These are phyloP conservation scores for Trachelus troglodyta DNA, from an alignment of 2,888 invertebrate genomes.

Conservation along the genomic window DNA sequence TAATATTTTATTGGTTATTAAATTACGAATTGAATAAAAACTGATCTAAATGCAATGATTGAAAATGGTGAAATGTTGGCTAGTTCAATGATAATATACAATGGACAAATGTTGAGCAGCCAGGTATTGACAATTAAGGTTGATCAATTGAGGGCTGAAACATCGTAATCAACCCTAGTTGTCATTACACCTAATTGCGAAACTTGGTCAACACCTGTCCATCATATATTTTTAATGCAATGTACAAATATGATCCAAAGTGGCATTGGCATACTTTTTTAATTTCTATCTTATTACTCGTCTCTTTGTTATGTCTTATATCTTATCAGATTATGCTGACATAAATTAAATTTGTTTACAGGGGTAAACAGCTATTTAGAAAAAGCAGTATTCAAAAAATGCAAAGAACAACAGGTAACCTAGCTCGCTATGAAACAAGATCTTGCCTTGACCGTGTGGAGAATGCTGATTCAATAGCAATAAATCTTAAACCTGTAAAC, in stretches of 20 bases:
- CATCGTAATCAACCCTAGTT: too few species aligned
- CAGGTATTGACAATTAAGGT: too few species aligned
- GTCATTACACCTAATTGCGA: too few species aligned
- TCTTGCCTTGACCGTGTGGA: constrained; percentile 57
- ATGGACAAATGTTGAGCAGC: too few species aligned
- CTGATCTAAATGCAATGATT: background rate
- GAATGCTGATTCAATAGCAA: background rate
- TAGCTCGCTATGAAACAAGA: constrained; percentile 58
- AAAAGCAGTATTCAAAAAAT: constrained; percentile 55
- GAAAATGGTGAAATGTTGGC: too few species aligned
- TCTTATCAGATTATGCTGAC: background rate
- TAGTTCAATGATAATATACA: too few species aligned
- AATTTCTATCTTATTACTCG: background rate
- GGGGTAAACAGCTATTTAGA: constrained; percentile 53
- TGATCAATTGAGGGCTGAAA: too few species aligned
- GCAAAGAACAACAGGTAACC: constrained; percentile 49
- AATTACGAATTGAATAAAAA: constrained; percentile 1
- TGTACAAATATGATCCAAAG: background rate
- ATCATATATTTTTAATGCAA: background rate
- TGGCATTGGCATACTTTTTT: background rate
- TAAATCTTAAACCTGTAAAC: background rate
- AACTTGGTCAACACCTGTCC: too few species aligned
- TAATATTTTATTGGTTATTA: constrained; percentile 4
- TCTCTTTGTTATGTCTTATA: background rate
- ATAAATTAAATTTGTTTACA: constrained; percentile 25